Conservation (phyloP, 2,888 invertebrate genomes). For the Lacanobia wlatinum region DNA sequence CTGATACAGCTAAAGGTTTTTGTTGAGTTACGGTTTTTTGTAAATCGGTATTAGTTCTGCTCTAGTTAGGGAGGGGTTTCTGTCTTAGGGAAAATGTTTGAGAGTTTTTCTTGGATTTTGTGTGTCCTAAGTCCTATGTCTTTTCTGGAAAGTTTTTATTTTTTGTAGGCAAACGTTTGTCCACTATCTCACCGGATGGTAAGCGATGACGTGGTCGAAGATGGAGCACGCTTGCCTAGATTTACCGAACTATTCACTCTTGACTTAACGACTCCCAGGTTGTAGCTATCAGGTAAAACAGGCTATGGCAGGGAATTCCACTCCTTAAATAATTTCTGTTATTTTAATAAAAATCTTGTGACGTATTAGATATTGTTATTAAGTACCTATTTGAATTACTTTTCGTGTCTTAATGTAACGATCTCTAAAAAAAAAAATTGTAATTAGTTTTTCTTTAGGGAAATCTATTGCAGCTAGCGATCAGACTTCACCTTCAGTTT, state of each 20-base stretch:
- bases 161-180: too few relatives aligned
- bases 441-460: not conserved
- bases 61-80: slow-evolving; percentile 45
- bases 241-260: too few relatives aligned
- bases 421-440: not conserved
- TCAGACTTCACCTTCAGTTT: too few relatives aligned
- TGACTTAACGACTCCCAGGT: too few relatives aligned
- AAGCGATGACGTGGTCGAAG: too few relatives aligned
- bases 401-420: not conserved
- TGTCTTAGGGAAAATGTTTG: slow-evolving; percentile 10
- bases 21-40: slow-evolving; percentile 43
- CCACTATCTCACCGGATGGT: too few relatives aligned
- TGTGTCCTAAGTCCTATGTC: not conserved
- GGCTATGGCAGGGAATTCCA: too few relatives aligned
- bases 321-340: not conserved
- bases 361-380: too few relatives aligned
- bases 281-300: too few relatives aligned
- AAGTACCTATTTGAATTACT: not conserved
- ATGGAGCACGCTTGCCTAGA: too few relatives aligned
- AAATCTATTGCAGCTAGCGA: too few relatives aligned
- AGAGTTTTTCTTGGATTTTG: slow-evolving; percentile 13
- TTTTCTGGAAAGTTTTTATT: not conserved
- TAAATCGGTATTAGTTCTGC: slow-evolving; percentile 52
- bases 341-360: too few relatives aligned
- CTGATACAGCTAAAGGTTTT: slow-evolving; percentile 58